phyloP scores from a whole-genome alignment of 2,888 invertebrate species.

The Pristionchus fissidentatus region DNA sequence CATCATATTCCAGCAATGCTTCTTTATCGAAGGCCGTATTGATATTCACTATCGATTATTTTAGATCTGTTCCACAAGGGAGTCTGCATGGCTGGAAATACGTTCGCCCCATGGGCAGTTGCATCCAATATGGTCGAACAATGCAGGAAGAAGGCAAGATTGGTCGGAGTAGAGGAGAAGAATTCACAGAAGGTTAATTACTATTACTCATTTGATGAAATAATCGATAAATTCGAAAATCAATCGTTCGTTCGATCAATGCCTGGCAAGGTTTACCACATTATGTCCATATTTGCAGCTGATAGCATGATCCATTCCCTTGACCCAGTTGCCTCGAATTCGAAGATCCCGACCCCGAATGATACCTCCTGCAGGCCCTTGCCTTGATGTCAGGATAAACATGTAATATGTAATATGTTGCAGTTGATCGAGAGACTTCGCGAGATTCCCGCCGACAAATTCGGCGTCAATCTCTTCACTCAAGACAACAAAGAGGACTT shows the following conservation, averaged over 20 bases:
- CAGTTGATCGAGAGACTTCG: slow-evolving; percentile 39
- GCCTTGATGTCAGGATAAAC: neutral
- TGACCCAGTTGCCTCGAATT: no score
- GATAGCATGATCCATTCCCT: no score
- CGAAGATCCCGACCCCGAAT: no score
- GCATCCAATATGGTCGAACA: slow-evolving; percentile 26
- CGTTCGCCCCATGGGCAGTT: slow-evolving; percentile 3
- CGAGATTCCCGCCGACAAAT: slow-evolving; percentile 4
- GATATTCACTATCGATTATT: neutral
- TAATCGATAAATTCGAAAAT: no score
- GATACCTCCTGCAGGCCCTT: no score
- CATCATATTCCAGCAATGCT: no score
- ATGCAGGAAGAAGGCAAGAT: slow-evolving; percentile 17
- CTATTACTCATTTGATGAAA: neutral
- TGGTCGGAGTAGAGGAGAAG: slow-evolving; percentile 12
- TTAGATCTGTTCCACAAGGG: slow-evolving; percentile 37
- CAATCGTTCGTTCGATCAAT: no score
- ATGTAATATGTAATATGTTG: neutral
- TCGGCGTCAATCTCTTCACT: slow-evolving; percentile 21
- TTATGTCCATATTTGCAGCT: no score
- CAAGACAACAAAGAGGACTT: neutral
- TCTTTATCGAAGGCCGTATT: no score
- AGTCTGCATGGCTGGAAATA: slow-evolving; percentile 2
- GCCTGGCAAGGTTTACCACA: no score
- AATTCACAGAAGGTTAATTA: neutral